Conservation (phyloP, 2,888 invertebrate genomes). For the Dryadula phaetusa region DNA sequence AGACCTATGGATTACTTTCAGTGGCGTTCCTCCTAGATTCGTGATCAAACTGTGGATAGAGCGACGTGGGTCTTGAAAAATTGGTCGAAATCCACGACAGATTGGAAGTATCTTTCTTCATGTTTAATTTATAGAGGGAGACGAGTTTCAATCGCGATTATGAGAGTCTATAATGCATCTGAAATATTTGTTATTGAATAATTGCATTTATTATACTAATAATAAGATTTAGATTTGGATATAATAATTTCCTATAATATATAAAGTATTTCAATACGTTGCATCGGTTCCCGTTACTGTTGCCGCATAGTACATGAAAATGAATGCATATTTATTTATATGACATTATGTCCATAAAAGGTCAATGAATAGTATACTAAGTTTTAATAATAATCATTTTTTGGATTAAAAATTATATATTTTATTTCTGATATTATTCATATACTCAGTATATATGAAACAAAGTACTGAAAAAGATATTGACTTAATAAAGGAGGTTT, state of each 20-base stretch:
- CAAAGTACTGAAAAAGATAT: too few species aligned
- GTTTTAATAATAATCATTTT: too few species aligned
- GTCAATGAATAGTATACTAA: too few species aligned
- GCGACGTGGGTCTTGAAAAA: background rate
- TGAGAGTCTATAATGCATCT: background rate
- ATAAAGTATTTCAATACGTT: background rate
- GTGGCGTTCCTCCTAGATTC: background rate
- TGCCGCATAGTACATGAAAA: too few species aligned
- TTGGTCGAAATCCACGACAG: slow-evolving; percentile 15
- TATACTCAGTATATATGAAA: too few species aligned
- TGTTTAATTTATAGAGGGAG: slow-evolving; percentile 23
- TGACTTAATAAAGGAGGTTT: too few species aligned
- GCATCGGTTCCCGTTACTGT: background rate
- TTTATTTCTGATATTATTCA: too few species aligned
- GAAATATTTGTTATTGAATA: slow-evolving; percentile 8
- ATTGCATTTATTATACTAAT: background rate
- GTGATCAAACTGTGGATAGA: background rate
- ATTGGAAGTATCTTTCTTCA: slow-evolving; percentile 21
- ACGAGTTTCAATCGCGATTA: slow-evolving; percentile 14
- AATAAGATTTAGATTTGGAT: background rate
- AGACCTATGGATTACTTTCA: slow-evolving; percentile 14
- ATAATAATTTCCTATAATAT: background rate
- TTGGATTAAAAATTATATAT: too few species aligned
- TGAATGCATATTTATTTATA: background rate
- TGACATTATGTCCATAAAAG: too few species aligned